Base-by-base conservation (phyloP, 1,140 invertebrate species). In the Cotesia glomerata region DNA sequence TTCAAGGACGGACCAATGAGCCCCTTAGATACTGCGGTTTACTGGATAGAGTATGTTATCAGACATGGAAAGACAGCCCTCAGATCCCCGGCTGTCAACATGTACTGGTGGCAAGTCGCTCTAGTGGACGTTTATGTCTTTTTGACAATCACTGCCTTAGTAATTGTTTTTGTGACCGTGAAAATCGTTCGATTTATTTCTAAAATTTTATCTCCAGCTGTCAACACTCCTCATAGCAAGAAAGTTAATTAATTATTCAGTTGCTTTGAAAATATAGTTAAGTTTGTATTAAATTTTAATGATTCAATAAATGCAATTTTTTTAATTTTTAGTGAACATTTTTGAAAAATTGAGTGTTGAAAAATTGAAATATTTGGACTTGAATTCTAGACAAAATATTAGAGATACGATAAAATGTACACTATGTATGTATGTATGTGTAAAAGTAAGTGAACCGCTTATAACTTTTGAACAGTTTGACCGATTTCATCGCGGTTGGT, bases 11-110 rank as follows among this genome's bases (percentile, higher is more conserved):
- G 89, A 74, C 88, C 88, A 3, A 76, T 85, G 26, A 84, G 83
- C 56, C 83, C 91, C 0, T 62, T 90, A 35, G 85, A 91, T 9
- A 87, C 84, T 2, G 90, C 90, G 2, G 78, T 86, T 59, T 91
- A 83, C 74, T 92, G 90, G 90, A 84, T 89, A 5, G 90, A 91
- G 76, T 91, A 90, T 72, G 81, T 91, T 0, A 80, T 89, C 3
- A 82, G 87, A 59, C 86, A 91, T 76, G 86, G 88, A 0, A 88
- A 86, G 0, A 86, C 80, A 16, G 66, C 68, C 1, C 76, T 90
- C 11, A 85, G 82, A 75, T 88, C 88, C 2, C 76, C 85, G 0
- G 77, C 81, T 0, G 72, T 85, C 65, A 77, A 86, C 34, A 70
- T 88, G 7, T 35, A 67, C 0, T 89, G 88, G 85, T 89, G 87